Base-by-base conservation (phyloP, 1,140 invertebrate species). In the Gryon sp. region DNA sequence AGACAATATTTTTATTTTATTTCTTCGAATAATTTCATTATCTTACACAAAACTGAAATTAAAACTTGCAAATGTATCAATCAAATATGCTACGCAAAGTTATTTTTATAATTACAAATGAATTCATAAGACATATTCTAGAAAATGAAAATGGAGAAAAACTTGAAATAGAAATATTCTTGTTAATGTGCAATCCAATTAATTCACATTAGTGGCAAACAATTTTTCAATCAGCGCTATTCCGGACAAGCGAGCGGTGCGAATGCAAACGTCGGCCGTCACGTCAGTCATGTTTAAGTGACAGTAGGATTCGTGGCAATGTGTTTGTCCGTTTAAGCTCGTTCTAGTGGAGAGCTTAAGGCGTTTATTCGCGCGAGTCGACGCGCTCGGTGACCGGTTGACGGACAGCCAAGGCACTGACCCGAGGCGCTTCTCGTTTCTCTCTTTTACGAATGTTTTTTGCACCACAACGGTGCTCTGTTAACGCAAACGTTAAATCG, bases 311-410 rank as follows among this genome's bases (percentile, higher is more conserved):
- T 60, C 55, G 66, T 36, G 55, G 57, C 63, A 52, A 52, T 65
- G 73, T 45, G 63, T 50, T 70, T 60, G 74, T 60, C 74, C 59
- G 45, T 52, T 70, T 57, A 69, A 69, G 65, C 65, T 65, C 59
- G 45, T 55, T 50, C 66, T 28, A 59, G 53, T 52, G 48, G 41
- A 43, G 55, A 62, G 66, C 75, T 77, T 68, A 72, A 77, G 69
- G 75, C 75, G 66, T 70, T 77, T 68, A 77, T 77, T 77, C 75
- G 66, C 75, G 73, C 73, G 73, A 76, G 73, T 76, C 73, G 73
- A 69, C 73, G 73, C 73, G 75, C 75, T 32, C 48, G 75, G 75
- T 77, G 75, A 77, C 75, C 75, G 62, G 75, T 77, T 77, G 75
- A 77, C 66, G 75, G 75, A 72, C 75, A 77, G 75, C 62, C 66